Conservation (phyloP, 2,797 vertebrate genomes). For the Lates japonicus region DNA sequence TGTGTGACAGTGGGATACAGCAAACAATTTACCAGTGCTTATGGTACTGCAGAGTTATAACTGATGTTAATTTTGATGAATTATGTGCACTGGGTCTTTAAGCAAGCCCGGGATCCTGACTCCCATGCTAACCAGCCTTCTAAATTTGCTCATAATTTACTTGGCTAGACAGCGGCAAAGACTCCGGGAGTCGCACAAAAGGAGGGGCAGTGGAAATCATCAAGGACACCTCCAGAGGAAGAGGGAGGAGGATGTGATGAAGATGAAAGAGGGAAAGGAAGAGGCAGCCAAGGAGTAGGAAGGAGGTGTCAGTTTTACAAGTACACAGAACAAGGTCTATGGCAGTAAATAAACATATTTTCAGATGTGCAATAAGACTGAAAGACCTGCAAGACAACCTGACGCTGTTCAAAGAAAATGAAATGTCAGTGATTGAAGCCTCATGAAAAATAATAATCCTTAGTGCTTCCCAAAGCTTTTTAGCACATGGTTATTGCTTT, state of each 20-base stretch:
- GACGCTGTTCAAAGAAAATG: conserved; percentile 37
- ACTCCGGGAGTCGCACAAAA: conserved; percentile 32
- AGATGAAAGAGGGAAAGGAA: conserved; percentile 60
- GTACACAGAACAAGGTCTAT: conserved; percentile 44
- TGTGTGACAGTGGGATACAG: conserved; percentile 15
- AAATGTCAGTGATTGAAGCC: conserved; percentile 33
- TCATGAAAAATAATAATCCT: conserved; percentile 29
- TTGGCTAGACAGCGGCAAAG: conserved; percentile 41
- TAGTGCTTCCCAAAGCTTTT: conserved; percentile 24
- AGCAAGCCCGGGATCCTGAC: conserved; percentile 39
- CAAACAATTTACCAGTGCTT: conserved; percentile 44
- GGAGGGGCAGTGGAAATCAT: conserved; percentile 56
- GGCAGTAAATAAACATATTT: conserved; percentile 56
- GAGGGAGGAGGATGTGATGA: conserved; percentile 59
- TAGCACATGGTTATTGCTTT: not conserved
- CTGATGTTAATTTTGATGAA: conserved; percentile 60
- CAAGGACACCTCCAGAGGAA: conserved; percentile 55
- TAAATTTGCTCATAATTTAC: conserved; percentile 59
- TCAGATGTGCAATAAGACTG: conserved; percentile 57
- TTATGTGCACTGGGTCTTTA: conserved; percentile 50
- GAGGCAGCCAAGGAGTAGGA: conserved; percentile 13
- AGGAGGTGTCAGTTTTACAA: conserved; percentile 47
- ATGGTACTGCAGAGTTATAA: conserved; percentile 29
- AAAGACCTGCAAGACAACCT: conserved; percentile 50
- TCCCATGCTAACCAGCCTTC: conserved; percentile 46